Evolutionary conservation across 2,797 vertebrate species (phyloP), one percentile per base, ranked within the genome.

Genomic region (Heliangelus exortis): DNA sequence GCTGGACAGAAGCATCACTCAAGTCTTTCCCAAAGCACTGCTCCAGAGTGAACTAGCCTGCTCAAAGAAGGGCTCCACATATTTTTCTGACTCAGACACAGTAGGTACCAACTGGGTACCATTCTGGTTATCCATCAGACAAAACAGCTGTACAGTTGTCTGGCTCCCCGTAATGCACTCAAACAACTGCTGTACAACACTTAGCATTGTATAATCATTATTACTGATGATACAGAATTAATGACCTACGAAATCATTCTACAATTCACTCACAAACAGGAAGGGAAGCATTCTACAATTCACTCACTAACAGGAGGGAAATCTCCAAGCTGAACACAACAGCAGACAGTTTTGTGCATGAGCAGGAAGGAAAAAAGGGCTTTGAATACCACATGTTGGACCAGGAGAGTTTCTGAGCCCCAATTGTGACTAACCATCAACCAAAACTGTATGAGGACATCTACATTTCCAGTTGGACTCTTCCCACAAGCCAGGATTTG

Each of bases 321-420:
- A 29, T 43, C 33, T 66, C 39, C 23, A 73, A 67, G n/a, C 51
- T 51, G n/a, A 51, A 82, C 68, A 61, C 33, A 87, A 6, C 25
- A 66, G 43, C 29, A 58, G 31, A 59, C 10, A 71, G 47, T 17
- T 82, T 57, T 0, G 0, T 26, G 15, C 29, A 73, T 2, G 19
- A 87, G 29, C 36, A 69, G 15, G 6, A 66, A 79, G 29, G 21
- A 77, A 3, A 10, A 72, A 84, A 81, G 29, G 50, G 47, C 26
- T 84, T 45, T 0, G 0, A 73, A 84, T 23, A 87, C 8, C 31
- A 71, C 17, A 53, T 1, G 0, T 3, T 3, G 19, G 41, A 68
- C 31, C 28, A 63, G 36, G 23, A 68, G 22, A 63, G 10, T 48
- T 48, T 71, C 17, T 20, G 39, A 89, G 31, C 9, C 21, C 21